Conservation (phyloP, 1,140 invertebrate genomes). For the Drosophila carrolli region DNA sequence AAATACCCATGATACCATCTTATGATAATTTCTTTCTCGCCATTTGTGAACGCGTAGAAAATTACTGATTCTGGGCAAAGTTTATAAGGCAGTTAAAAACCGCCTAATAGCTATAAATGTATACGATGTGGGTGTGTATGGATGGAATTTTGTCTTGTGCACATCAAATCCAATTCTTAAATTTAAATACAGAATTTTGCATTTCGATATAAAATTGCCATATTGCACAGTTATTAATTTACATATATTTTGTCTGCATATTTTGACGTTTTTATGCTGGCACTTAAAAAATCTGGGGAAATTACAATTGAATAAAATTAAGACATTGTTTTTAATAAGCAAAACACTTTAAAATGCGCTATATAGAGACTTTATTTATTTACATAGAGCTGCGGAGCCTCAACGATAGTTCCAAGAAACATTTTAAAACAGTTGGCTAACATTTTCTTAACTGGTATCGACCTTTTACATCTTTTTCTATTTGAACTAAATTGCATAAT, state of each 20-base stretch:
- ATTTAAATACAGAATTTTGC: not conserved
- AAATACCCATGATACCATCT: conserved; percentile 51
- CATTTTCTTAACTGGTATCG: not conserved
- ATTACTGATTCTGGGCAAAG: conserved; percentile 35
- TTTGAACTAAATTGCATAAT: not conserved
- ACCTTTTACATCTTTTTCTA: not conserved
- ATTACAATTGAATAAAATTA: not conserved
- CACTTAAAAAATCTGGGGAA: not conserved
- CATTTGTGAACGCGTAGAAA: conserved; percentile 33
- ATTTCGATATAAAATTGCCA: not conserved
- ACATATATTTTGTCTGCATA: not conserved
- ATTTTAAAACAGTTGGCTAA: not conserved
- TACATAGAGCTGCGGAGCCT: conserved; percentile 19
- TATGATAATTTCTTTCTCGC: conserved; percentile 46
- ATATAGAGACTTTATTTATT: conserved; percentile 19
- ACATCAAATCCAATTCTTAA: not conserved
- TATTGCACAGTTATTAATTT: not conserved
- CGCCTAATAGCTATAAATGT: conserved; percentile 1
- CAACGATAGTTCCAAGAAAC: conserved; percentile 12
- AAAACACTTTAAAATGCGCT: conserved; percentile 25
- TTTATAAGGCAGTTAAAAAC: conserved; percentile 48
- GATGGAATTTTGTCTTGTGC: conserved; percentile 2
- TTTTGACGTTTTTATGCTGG: not conserved
- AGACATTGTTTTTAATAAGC: conserved; percentile 12
- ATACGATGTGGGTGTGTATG: conserved; percentile 2